A percentile compares a stretch with the other conserved stretches of the same genome.
phyloP scores from a whole-genome alignment of 1,140 invertebrate species.

The Drosophila littoralis region DNA sequence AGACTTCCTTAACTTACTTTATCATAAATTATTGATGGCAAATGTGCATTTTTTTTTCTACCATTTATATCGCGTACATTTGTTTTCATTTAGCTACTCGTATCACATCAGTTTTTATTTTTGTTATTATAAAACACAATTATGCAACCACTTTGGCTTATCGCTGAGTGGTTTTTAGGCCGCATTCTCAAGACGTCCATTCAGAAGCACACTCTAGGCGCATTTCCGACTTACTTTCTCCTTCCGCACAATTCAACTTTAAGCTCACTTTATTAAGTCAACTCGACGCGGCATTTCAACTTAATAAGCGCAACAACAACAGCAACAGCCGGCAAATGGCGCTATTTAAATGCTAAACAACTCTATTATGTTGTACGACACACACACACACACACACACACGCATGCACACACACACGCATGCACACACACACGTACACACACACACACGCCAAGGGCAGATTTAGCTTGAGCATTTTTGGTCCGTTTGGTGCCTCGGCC shows the following conservation, averaged over 20 bases:
- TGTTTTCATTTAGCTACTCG: background rate
- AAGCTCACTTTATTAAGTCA: constrained; percentile 72
- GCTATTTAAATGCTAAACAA: constrained; percentile 82
- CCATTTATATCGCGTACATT: background rate
- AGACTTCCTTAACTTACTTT: background rate
- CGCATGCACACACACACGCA: constrained; percentile 32
- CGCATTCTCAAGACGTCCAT: constrained; percentile 31
- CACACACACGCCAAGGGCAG: constrained; percentile 32
- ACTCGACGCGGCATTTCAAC: constrained; percentile 68
- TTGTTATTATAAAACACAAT: constrained; percentile 34
- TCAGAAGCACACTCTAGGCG: constrained; percentile 51
- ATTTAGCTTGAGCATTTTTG: constrained; percentile 12
- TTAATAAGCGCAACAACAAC: constrained; percentile 68
- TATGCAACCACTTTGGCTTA: constrained; percentile 51
- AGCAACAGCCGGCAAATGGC: constrained; percentile 61
- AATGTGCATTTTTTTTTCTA: background rate
- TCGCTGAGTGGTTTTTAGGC: constrained; percentile 51
- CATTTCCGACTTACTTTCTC: constrained; percentile 25
- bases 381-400: constrained; percentile 48
- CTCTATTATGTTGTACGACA: constrained; percentile 81
- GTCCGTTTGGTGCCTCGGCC: background rate
- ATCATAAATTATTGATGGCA: background rate
- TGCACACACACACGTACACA: constrained; percentile 51
- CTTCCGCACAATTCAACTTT: constrained; percentile 36
- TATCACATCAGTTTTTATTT: constrained; percentile 15